Evolutionary conservation across 2,113 vertebrate species (phyloP).

Genomic region (rat (Rattus norvegicus)): GRCr8 NC_086019.1:155608001-155608500

Average conservation of each 20-base stretch:
- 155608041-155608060: fast-evolving
- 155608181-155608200: too few species aligned
- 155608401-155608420: not conserved
- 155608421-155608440: not conserved
- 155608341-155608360: not conserved
- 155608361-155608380: not conserved
- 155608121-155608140: not conserved
- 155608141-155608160: not conserved
- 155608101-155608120: not conserved
- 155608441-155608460: not conserved
- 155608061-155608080: not conserved
- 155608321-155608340: not conserved
- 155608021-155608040: not conserved
- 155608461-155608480: not conserved
- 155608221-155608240: not conserved
- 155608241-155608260: not conserved
- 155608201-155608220: not conserved
- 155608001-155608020: not conserved
- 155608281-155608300: not conserved
- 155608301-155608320: not conserved
- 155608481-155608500: not conserved
- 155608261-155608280: not conserved
- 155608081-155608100: not conserved
- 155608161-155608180: not conserved
- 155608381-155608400: not conserved